These are phyloP conservation scores for Thereva nobilitata DNA, from an alignment of 2,888 invertebrate genomes.

Conservation along the genomic window DNA sequence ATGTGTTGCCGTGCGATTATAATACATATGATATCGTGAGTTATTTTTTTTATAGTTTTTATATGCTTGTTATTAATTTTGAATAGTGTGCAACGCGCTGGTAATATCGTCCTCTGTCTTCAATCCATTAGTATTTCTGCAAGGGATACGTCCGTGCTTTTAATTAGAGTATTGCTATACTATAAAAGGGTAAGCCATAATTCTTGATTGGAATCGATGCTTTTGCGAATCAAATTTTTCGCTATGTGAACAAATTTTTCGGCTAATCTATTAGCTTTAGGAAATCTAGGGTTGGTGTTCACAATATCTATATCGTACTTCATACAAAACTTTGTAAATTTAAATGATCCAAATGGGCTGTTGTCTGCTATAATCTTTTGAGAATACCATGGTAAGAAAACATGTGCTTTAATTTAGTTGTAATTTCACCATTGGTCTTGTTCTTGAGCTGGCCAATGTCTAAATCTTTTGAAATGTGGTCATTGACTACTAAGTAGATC, in stretches of 20 bases:
- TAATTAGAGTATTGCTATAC: constrained; percentile 10
- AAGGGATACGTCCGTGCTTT: background rate
- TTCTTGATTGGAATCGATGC: background rate
- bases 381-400: constrained; percentile 42
- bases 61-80: background rate
- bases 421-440: background rate
- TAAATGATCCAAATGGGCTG: too few species aligned
- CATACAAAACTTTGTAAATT: constrained; percentile 43
- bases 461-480: background rate
- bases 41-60: background rate
- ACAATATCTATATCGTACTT: constrained; percentile 41
- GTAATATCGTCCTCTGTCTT: background rate
- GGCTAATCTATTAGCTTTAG: constrained; percentile 3
- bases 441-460: constrained; percentile 13
- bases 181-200: constrained; percentile 7
- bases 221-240: too few species aligned
- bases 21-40: too few species aligned
- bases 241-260: too few species aligned
- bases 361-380: constrained; percentile 41
- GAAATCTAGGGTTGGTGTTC: constrained; percentile 41
- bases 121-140: constrained; percentile 2
- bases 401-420: background rate
- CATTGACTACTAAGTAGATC: background rate
- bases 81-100: background rate
- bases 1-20: too few species aligned